These are phyloP conservation scores for Drosophila eugracilis DNA, from an alignment of 1,140 invertebrate species.

Conservation along the genomic window DNA sequence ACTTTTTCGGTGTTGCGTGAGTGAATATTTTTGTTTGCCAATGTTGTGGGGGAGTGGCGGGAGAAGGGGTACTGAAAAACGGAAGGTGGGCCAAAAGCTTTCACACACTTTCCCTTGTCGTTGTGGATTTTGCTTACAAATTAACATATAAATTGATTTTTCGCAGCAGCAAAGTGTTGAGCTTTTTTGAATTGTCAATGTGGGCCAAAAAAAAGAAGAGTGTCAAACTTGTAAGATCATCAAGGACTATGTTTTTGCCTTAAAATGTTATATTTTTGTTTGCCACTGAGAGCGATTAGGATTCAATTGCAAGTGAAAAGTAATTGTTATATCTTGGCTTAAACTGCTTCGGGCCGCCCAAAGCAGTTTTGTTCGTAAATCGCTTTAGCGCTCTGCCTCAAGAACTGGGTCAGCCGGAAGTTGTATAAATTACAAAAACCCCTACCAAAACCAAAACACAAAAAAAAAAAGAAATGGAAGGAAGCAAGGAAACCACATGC, in stretches of 20 bases:
- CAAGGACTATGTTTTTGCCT: constrained; percentile 1
- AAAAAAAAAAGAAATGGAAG: too few species aligned
- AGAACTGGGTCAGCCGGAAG: constrained; percentile 75
- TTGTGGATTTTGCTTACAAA: constrained; percentile 70
- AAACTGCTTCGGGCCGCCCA: constrained; percentile 10
- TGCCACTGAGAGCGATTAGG: constrained; percentile 19
- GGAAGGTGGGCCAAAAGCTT: constrained; percentile 31
- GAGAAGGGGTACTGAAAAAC: not conserved
- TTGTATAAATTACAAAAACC: constrained; percentile 53
- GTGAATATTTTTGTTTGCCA: constrained; percentile 69
- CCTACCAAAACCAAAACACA: constrained; percentile 33
- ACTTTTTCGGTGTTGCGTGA: constrained; percentile 49
- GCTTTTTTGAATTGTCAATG: constrained; percentile 63
- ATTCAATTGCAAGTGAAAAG: constrained; percentile 21
- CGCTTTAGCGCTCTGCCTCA: constrained; percentile 33
- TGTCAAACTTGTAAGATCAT: constrained; percentile 32
- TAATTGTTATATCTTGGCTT: constrained; percentile 34
- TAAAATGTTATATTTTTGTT: constrained; percentile 12
- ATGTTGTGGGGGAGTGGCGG: not conserved
- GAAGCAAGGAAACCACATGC: constrained; percentile 18
- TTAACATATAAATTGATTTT: constrained; percentile 84
- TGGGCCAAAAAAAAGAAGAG: constrained; percentile 22
- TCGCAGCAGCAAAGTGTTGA: constrained; percentile 62
- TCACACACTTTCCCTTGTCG: constrained; percentile 36
- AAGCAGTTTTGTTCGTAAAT: constrained; percentile 58